Percentiles rank a stretch among this genome's conserved stretches.
phyloP scores from a whole-genome alignment of 2,888 invertebrate species.

The Neoitamus cyanurus region DNA sequence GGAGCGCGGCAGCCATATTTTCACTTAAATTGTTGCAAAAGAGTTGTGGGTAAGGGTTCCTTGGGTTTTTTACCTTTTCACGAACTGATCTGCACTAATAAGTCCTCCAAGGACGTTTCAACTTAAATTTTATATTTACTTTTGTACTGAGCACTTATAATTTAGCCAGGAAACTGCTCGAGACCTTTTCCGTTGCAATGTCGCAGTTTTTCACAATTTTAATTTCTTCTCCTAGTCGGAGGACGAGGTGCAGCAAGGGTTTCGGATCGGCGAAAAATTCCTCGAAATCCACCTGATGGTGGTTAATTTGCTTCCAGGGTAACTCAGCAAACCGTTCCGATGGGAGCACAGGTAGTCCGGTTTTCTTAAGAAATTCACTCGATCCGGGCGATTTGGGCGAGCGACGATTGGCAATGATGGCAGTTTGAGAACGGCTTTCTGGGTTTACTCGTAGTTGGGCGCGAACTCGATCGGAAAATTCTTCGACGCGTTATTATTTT shows the following conservation, averaged over 20 bases:
- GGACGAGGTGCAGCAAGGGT: neutral
- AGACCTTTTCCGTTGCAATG: neutral
- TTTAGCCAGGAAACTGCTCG: neutral
- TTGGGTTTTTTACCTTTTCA: slow-evolving; percentile 11
- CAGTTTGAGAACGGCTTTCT: neutral
- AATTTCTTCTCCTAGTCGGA: neutral
- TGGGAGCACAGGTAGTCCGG: neutral
- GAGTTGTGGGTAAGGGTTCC: neutral
- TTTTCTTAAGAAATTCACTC: neutral
- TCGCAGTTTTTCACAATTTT: neutral
- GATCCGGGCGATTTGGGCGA: neutral
- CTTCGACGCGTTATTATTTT: neutral
- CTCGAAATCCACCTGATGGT: neutral
- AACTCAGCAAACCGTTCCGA: neutral
- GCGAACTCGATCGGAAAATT: neutral
- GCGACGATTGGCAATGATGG: slow-evolving; percentile 1
- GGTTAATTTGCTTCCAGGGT: neutral
- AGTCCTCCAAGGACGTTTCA: neutral
- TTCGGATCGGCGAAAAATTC: neutral
- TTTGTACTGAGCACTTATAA: neutral
- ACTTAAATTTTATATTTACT: neutral
- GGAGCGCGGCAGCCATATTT: slow-evolving; percentile 28
- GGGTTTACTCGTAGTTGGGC: neutral
- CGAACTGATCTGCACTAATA: neutral
- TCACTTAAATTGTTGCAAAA: neutral